Evolutionary conservation across 2,113 vertebrate species (phyloP).

Genomic region (Callionymus lyra): DNA sequence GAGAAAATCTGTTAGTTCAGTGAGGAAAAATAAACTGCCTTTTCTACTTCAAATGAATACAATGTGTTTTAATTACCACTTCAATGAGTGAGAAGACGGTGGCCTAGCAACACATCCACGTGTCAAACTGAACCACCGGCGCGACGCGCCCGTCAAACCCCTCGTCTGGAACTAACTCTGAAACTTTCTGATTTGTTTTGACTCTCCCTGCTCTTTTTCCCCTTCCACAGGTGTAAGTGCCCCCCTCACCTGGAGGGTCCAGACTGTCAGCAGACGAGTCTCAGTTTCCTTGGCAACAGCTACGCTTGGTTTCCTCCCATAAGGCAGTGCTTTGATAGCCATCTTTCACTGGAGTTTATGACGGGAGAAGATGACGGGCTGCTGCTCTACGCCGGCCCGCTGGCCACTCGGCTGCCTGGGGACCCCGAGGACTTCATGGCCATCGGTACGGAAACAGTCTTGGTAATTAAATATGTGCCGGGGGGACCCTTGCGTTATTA

Average conservation of each 20-base stretch:
- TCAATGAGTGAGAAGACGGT: no score
- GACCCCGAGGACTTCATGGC: conserved; percentile 77
- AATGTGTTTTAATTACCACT: no score
- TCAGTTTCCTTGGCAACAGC: conserved; percentile 84
- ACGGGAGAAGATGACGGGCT: conserved; percentile 76
- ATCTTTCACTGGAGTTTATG: conserved; percentile 83
- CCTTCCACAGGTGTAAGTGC: conserved; percentile 74
- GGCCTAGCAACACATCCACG: no score
- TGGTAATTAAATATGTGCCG: conserved; percentile 23
- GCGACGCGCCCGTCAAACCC: no score
- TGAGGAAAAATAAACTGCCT: conserved; percentile 17
- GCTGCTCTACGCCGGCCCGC: conserved; percentile 76
- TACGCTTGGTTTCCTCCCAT: conserved; percentile 85
- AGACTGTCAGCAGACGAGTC: conserved; percentile 81
- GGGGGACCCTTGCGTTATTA: conserved; percentile 3
- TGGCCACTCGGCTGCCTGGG: conserved; percentile 68
- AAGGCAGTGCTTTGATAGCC: conserved; percentile 79
- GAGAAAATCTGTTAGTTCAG: conserved; percentile 16
- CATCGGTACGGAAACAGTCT: conserved; percentile 68
- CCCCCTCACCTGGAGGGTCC: conserved; percentile 75
- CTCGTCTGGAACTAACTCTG: no score
- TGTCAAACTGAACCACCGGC: no score
- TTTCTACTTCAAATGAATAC: no score
- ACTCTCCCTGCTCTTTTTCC: conserved; percentile 12
- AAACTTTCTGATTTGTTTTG: conserved; percentile 16